phyloP scores from a whole-genome alignment of 2,888 invertebrate species.

The Sminthurides aquaticus region DNA sequence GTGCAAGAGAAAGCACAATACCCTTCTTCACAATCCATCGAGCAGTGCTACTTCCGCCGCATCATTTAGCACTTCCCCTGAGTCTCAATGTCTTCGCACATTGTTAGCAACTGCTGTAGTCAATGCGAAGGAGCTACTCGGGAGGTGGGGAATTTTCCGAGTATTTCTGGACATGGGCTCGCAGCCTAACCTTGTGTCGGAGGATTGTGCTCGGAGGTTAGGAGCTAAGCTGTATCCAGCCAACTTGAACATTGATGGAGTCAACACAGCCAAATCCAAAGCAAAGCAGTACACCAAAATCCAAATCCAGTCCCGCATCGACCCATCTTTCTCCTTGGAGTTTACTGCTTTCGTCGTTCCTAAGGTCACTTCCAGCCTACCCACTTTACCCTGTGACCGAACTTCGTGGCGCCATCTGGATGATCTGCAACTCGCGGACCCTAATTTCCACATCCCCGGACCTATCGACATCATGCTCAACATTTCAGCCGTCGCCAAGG shows the following conservation, averaged over 20 bases:
- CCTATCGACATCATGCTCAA: neutral
- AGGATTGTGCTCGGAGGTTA: neutral
- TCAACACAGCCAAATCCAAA: neutral
- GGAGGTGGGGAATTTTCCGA: neutral
- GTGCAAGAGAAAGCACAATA: neutral
- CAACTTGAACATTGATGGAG: neutral
- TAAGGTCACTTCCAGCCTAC: neutral
- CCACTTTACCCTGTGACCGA: neutral
- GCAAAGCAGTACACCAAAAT: neutral
- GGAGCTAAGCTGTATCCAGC: neutral
- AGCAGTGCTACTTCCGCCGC: neutral
- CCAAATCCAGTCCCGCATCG: neutral
- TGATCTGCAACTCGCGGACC: neutral
- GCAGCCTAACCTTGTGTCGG: neutral
- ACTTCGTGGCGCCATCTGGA: neutral
- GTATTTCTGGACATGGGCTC: neutral
- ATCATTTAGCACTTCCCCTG: neutral
- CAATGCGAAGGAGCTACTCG: neutral
- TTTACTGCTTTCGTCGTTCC: neutral
- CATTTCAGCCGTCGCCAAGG: neutral
- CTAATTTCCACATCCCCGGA: neutral
- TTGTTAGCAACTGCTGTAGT: neutral
- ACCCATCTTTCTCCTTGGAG: neutral
- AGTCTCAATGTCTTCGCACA: too few relatives aligned
- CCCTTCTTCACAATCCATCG: neutral